These are phyloP conservation scores for Leiothrix lutea DNA, from an alignment of 2,113 vertebrate species.

Conservation along the genomic window DNA sequence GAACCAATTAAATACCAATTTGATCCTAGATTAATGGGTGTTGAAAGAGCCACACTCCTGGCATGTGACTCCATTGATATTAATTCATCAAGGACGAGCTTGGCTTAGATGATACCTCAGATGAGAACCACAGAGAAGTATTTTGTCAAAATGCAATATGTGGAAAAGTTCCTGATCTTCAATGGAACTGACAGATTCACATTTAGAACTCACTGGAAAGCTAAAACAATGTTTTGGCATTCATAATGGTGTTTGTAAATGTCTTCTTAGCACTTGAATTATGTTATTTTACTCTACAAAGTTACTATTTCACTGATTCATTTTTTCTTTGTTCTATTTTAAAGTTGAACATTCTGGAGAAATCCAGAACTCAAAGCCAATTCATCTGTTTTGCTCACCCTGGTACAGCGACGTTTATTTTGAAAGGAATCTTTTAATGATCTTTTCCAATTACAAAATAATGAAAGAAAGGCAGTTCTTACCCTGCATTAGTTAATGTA, in stretches of 20 bases:
- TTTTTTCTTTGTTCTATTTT: not conserved
- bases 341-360: not conserved
- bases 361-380: not conserved
- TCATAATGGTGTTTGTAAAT: not conserved
- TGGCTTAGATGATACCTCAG: not conserved
- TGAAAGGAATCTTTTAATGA: not conserved
- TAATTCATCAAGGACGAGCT: not conserved
- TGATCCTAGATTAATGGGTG: not conserved
- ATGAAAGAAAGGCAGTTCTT: not conserved
- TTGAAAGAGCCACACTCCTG: not conserved
- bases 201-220: not conserved
- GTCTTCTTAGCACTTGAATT: not conserved
- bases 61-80: not conserved
- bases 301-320: not conserved
- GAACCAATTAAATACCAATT: not conserved
- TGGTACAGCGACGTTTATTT: not conserved
- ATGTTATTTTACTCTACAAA: not conserved
- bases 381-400: not conserved
- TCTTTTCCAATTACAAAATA: not conserved
- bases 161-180: not conserved
- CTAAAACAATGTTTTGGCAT: not conserved
- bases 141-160: not conserved
- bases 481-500: not conserved
- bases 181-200: not conserved
- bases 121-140: not conserved